phyloP scores from a whole-genome alignment of 2,888 invertebrate genomes.

The Lasioglossum figueresi region DNA sequence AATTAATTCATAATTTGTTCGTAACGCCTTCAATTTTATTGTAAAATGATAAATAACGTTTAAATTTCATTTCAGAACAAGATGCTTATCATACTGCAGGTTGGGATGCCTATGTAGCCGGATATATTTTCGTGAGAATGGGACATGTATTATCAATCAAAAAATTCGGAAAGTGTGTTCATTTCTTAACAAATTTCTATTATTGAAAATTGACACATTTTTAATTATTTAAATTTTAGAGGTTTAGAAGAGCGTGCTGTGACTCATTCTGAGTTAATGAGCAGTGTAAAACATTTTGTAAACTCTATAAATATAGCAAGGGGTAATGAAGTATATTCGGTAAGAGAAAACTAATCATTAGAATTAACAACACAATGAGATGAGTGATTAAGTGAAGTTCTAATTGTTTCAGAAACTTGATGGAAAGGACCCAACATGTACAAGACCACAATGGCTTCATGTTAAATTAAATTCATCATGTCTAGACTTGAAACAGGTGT shows the following conservation, averaged over 20 bases:
- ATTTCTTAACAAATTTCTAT: not conserved
- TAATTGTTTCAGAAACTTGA: constrained; percentile 84
- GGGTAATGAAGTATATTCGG: constrained; percentile 86
- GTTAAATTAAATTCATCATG: constrained; percentile 76
- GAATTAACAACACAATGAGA: not conserved
- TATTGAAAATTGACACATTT: not conserved
- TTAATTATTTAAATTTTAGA: constrained; percentile 55
- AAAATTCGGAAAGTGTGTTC: constrained; percentile 83
- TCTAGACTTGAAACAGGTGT: constrained; percentile 49
- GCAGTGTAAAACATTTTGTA: constrained; percentile 84
- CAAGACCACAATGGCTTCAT: constrained; percentile 85
- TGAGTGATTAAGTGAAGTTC: not conserved
- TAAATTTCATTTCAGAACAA: constrained; percentile 45
- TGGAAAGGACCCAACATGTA: constrained; percentile 85
- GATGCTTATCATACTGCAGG: constrained; percentile 90
- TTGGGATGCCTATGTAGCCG: constrained; percentile 92
- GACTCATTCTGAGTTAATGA: constrained; percentile 85
- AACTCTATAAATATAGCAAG: constrained; percentile 88
- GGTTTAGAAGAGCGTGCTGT: constrained; percentile 55
- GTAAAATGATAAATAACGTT: not conserved
- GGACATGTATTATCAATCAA: constrained; percentile 87
- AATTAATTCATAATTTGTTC: not conserved
- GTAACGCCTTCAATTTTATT: not conserved
- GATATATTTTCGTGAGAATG: constrained; percentile 89
- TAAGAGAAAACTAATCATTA: constrained; percentile 80